These are phyloP conservation scores for Meloidogyne exigua DNA, from an alignment of 1,140 invertebrate genomes.

Conservation along the genomic window DNA sequence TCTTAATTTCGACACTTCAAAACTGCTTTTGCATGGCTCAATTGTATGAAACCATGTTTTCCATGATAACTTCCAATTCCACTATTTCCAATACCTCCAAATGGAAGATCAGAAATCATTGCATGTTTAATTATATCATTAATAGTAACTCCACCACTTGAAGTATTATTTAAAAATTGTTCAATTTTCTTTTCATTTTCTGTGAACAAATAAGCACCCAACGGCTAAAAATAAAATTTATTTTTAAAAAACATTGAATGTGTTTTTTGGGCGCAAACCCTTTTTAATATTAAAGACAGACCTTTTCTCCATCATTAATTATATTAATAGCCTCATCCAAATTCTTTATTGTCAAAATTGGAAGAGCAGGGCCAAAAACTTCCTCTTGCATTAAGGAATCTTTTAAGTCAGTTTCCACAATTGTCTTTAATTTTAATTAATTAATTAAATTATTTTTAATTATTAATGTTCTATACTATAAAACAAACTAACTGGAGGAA, in stretches of 20 bases:
- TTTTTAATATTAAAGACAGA: no score
- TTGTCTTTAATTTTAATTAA: not conserved
- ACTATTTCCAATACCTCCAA: slow-evolving; percentile 70
- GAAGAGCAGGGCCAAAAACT: slow-evolving; percentile 50
- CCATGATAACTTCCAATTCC: slow-evolving; percentile 86
- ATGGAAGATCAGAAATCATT: not conserved
- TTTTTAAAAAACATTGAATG: no score
- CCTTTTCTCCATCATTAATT: slow-evolving; percentile 44
- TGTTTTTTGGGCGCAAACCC: no score
- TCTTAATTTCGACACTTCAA: slow-evolving; percentile 64
- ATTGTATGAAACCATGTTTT: slow-evolving; percentile 83
- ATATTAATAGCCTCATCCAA: slow-evolving; percentile 49
- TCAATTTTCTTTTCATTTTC: slow-evolving; percentile 39
- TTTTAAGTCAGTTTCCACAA: slow-evolving; percentile 44
- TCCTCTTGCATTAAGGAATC: slow-evolving; percentile 60
- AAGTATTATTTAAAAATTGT: slow-evolving; percentile 69
- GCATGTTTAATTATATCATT: slow-evolving; percentile 86
- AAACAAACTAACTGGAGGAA: slow-evolving; percentile 39
- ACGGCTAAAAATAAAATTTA: slow-evolving; percentile 27
- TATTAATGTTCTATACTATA: slow-evolving; percentile 13
- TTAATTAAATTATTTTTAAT: no score
- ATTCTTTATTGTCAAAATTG: slow-evolving; percentile 38
- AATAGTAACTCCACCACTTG: slow-evolving; percentile 78
- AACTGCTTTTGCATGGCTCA: slow-evolving; percentile 84
- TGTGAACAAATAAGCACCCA: slow-evolving; percentile 45